Evolutionary conservation across 2,113 vertebrate species (phyloP), one percentile per base, ranked within the genome.

Genomic region (Chaetodon auriga): DNA sequence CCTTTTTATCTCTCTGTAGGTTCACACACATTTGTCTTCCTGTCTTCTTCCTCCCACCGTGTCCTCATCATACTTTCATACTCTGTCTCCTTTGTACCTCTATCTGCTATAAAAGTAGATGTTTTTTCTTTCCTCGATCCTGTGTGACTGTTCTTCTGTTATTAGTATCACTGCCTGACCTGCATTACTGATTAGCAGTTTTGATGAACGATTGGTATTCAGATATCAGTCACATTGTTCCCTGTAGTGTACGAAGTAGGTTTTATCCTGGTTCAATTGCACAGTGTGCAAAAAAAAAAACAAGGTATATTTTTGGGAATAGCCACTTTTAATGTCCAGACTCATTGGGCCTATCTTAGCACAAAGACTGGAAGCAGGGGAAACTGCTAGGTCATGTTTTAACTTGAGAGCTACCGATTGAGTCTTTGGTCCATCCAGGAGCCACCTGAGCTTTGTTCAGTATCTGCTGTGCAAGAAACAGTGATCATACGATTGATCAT

Each of bases 121-220:
- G 3, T 21, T 16, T 65, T 60, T 54, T 72, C 35, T 36, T 54
- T 51, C 48, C 11, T 43, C 2, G 12, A n/a, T 43, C 57, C 6
- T 64, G 6, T 14, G 9, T 69, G 21, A 30, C 51, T 58, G 45
- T n/a, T 65, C 49, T 57, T 60, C 51, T 81, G 18, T 75, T 71
- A 73, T 85, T 80, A 82, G 54, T 36, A 43, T 55, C 51, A 53
- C 51, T 35, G 49, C 18, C 30, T 81, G 64, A 86, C 78, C 38
- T 61, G 18, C 57, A 49, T 48, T 0, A 5, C 1, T 41, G n/a
- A 73, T 82, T 79, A 73, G 43, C 60, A 79, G 72, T 58, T 82
- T 58, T 54, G 72, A 77, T 86, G 9, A 58, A 23, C 18, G 30
- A 13, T 48, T 73, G 54, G 25, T 69, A 77, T 80, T 80, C 48